A percentile compares a stretch with the other conserved stretches of the same genome.
These are phyloP conservation scores for Noctua fimbriata DNA, from an alignment of 2,888 invertebrate genomes.

Conservation along the genomic window DNA sequence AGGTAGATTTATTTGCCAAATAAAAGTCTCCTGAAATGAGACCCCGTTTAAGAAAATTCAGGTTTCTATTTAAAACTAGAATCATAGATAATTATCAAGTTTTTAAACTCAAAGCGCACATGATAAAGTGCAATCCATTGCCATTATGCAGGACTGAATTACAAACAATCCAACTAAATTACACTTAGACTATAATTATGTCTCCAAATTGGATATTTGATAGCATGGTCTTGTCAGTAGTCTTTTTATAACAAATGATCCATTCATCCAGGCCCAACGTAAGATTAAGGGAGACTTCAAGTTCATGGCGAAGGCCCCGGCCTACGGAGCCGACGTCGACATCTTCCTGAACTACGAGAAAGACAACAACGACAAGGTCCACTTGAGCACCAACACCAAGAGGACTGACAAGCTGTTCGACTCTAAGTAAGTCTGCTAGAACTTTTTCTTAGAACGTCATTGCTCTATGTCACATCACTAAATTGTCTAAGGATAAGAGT, in stretches of 20 bases:
- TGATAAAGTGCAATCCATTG: not conserved
- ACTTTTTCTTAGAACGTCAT: not conserved
- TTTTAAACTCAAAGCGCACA: not conserved
- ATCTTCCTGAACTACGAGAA: conserved; percentile 93
- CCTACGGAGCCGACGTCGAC: conserved; percentile 91
- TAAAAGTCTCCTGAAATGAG: not conserved
- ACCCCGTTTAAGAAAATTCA: not conserved
- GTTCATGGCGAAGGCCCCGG: conserved; percentile 91
- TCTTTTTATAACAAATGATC: not conserved
- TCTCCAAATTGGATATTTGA: not conserved
- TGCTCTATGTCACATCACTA: not conserved
- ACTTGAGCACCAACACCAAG: conserved; percentile 91
- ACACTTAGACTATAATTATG: not conserved
- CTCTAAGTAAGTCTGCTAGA: conserved; percentile 90
- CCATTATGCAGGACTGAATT: not conserved
- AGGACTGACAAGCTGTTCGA: conserved; percentile 88
- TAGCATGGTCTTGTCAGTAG: no score
- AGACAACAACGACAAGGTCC: conserved; percentile 92
- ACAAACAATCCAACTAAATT: not conserved
- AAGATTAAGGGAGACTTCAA: conserved; percentile 91
- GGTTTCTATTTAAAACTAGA: not conserved
- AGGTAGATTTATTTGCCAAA: not conserved
- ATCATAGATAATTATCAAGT: not conserved
- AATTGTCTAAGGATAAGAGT: not conserved
- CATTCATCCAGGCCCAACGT: conserved; percentile 85